phyloP scores from a whole-genome alignment of 2,888 invertebrate genomes.

The Sminthurides aquaticus region DNA sequence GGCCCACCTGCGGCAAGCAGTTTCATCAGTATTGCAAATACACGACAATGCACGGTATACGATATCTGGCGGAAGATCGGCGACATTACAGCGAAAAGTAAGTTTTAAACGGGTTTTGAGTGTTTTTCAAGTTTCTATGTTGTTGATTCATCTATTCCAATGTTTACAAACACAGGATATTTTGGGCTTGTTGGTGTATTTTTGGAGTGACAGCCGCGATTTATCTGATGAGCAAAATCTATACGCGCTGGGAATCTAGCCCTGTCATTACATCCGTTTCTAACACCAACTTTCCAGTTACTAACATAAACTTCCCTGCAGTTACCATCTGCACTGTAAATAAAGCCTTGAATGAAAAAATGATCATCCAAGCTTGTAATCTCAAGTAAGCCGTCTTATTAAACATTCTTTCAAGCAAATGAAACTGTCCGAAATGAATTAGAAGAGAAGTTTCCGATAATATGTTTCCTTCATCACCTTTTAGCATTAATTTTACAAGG shows the following conservation, averaged over 20 bases:
- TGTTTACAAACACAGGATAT: conserved; percentile 25
- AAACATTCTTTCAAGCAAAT: background rate
- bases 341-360: conserved; percentile 31
- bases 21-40: conserved; percentile 33
- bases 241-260: conserved; percentile 37
- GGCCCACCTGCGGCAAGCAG: conserved; percentile 26
- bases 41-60: conserved; percentile 37
- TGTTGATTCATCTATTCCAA: too few species aligned
- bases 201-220: conserved; percentile 33
- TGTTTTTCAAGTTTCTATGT: background rate
- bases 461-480: too few species aligned
- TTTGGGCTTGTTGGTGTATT: conserved; percentile 36
- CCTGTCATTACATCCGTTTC: conserved; percentile 40
- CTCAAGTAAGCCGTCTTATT: conserved; percentile 11
- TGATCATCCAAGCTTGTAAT: conserved; percentile 23
- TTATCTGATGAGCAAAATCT: conserved; percentile 39
- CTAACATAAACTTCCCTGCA: conserved; percentile 39
- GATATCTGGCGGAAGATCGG: conserved; percentile 35
- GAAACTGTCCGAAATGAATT: background rate
- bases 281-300: conserved; percentile 39
- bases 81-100: conserved; percentile 33
- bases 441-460: too few species aligned
- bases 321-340: conserved; percentile 34
- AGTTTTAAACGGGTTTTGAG: background rate
- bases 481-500: conserved; percentile 36